Evolutionary conservation across 2,113 vertebrate species (phyloP).

Genomic region (Struthio camelus): DNA sequence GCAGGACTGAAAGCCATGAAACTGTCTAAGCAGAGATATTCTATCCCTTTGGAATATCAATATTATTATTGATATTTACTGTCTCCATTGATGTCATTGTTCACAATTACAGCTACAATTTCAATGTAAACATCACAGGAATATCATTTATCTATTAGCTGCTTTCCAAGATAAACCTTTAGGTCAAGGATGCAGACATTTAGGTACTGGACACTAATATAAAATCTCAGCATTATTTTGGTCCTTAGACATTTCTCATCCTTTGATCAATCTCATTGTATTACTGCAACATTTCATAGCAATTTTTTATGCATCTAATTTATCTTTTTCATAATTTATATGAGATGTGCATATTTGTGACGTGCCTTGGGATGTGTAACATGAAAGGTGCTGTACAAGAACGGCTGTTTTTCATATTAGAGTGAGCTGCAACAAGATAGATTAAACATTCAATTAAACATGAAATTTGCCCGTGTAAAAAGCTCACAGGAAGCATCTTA

Average conservation of each 20-base stretch:
- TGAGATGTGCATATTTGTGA: not conserved
- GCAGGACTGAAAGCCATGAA: not conserved
- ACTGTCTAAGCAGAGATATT: not conserved
- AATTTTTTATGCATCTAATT: not conserved
- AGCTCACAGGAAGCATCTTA: slow-evolving; percentile 41
- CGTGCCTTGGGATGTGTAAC: slow-evolving; percentile 16
- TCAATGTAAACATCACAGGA: not conserved
- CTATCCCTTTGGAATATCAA: not conserved
- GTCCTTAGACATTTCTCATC: not conserved
- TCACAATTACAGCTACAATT: not conserved
- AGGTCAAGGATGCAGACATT: not conserved
- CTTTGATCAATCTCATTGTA: not conserved
- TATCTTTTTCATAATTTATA: slow-evolving; percentile 18
- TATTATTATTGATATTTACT: too few species aligned
- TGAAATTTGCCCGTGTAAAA: slow-evolving; percentile 45
- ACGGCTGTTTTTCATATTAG: slow-evolving; percentile 45
- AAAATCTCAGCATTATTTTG: not conserved
- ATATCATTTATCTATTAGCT: not conserved
- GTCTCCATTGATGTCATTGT: not conserved
- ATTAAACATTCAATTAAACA: slow-evolving; percentile 70
- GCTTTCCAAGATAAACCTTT: not conserved
- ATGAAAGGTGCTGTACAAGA: slow-evolving; percentile 29
- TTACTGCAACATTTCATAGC: not conserved
- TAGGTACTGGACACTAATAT: not conserved
- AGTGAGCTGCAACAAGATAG: slow-evolving; percentile 22